Evolutionary conservation across 2,888 invertebrate species (phyloP), one percentile per base, ranked within the genome.

Genomic region (Galeruca laticollis): DNA sequence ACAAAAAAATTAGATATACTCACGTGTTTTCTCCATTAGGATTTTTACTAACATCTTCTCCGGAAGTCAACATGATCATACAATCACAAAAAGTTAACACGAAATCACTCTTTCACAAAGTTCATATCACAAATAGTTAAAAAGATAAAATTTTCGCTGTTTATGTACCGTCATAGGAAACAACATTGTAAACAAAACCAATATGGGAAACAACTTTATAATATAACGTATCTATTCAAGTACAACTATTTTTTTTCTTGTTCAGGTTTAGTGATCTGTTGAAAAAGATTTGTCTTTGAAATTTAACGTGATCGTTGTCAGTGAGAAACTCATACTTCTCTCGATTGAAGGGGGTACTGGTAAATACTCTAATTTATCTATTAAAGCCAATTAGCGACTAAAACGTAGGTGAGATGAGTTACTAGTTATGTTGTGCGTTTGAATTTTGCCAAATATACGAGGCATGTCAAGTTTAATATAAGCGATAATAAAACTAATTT

Each of bases 311-410:
- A 8, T 26, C n/a, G 6, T 15, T 18, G 33, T 52, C 51, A 37
- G 64, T 59, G 35, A 62, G 63, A n/a, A 13, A 59, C 63, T 59
- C 56, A 60, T 56, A 69, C 51, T 52, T 43, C 40, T 62, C 57
- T 64, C 13, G 51, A 59, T 52, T 69, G 40, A 47, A 64, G 69
- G 63, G 67, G 60, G 52, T 62, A 59, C 69, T 69, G 75, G 75
- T 76, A 77, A 79, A 79, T 77, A 76, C 77, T 78, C 82, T 82
- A 84, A 85, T 84, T 85, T 84, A 83, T 83, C 83, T 81, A 84
- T 85, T 85, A 84, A 84, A 82, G 78, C 80, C 84, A 83, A 84
- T 84, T 84, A 84, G 82, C 79, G 72, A 70, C 74, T 76, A 75
- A 73, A 75, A 78, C 77, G 81, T 80, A 79, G 79, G 79, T 79